Evolutionary conservation across 2,113 vertebrate genomes (phyloP).

Genomic region (Todiramphus saurophagus): DNA sequence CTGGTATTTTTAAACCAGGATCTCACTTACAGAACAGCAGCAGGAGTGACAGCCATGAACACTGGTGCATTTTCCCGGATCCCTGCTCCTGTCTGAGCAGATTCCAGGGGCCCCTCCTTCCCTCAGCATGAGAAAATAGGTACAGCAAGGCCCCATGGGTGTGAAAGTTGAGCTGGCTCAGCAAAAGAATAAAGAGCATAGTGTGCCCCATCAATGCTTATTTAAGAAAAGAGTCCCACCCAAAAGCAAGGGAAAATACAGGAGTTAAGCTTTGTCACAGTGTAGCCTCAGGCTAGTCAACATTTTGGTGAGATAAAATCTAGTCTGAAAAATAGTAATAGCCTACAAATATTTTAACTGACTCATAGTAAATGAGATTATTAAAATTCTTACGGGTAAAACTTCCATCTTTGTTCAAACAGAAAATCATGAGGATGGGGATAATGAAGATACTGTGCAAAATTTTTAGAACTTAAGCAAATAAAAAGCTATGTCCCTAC

Average conservation of each 20-base stretch:
- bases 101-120: slow-evolving; percentile 37
- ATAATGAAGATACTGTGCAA: not conserved
- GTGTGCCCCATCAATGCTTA: not conserved
- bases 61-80: not conserved
- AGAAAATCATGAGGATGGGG: not conserved
- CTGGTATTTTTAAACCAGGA: not conserved
- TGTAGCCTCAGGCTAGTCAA: slow-evolving; percentile 27
- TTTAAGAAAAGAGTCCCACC: not conserved
- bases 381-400: not conserved
- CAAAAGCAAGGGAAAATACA: slow-evolving; percentile 2
- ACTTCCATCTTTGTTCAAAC: not conserved
- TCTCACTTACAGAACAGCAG: not conserved
- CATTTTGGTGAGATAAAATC: slow-evolving; percentile 18
- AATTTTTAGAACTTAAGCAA: not conserved
- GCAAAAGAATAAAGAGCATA: slow-evolving; percentile 39
- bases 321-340: not conserved
- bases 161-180: not conserved
- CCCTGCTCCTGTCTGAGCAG: not conserved
- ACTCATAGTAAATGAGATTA: not conserved
- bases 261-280: slow-evolving; percentile 7
- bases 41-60: not conserved
- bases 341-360: slow-evolving; percentile 27
- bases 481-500: not conserved
- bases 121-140: slow-evolving; percentile 18
- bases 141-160: not conserved